Evolutionary conservation across 2,888 invertebrate species (phyloP).

Genomic region (Lucinisca nassula): DNA sequence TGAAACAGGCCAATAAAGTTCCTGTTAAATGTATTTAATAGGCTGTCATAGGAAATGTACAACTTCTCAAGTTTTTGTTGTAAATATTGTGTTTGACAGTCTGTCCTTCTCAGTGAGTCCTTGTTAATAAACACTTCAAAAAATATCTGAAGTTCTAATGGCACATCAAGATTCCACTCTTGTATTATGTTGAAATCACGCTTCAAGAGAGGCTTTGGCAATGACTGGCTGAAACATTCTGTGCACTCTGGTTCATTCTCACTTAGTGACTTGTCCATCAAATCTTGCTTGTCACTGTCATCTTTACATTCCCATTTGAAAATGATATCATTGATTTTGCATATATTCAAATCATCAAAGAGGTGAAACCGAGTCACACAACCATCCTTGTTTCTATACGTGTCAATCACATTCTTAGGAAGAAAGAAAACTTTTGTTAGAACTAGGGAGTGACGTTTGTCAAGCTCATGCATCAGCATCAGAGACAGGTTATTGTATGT

Average conservation of each 20-base stretch:
- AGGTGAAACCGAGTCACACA: too few species aligned
- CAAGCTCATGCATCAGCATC: too few species aligned
- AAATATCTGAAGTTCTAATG: conserved; percentile 6
- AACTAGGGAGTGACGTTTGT: too few species aligned
- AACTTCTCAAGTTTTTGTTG: neutral
- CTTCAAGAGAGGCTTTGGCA: neutral
- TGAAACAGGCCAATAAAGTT: conserved; percentile 8
- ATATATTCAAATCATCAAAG: too few species aligned
- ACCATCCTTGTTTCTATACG: too few species aligned
- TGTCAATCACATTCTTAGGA: too few species aligned
- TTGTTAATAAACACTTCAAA: neutral
- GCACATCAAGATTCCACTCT: conserved; percentile 18
- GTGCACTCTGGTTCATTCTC: neutral
- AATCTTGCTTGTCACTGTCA: too few species aligned
- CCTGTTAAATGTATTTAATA: neutral
- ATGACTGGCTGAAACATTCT: neutral
- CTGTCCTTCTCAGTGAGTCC: neutral
- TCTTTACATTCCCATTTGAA: too few species aligned
- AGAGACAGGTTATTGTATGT: too few species aligned
- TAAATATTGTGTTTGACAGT: neutral
- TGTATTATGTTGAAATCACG: neutral
- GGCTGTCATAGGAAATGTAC: neutral
- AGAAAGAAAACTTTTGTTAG: too few species aligned
- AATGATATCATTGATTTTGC: too few species aligned
- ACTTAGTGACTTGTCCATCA: neutral